A percentile compares a stretch with the other conserved stretches of the same genome.
phyloP scores from a whole-genome alignment of 2,888 invertebrate genomes.

The Standfussiana lucernea region DNA sequence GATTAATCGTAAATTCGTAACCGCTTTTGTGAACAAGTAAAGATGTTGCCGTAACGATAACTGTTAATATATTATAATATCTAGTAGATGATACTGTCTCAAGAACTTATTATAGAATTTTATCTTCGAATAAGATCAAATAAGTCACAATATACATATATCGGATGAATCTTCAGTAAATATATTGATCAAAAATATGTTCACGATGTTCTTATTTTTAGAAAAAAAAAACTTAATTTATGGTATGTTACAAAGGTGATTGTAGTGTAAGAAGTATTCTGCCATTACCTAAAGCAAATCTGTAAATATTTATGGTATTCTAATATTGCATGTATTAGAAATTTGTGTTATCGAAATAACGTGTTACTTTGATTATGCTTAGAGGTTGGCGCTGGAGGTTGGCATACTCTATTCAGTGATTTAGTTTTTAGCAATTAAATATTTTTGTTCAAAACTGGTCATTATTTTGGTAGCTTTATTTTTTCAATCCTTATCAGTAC shows the following conservation, averaged over 20 bases:
- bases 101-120: constrained; percentile 63
- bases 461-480: constrained; percentile 64
- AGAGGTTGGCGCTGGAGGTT: constrained; percentile 79
- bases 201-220: constrained; percentile 72
- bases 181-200: constrained; percentile 68
- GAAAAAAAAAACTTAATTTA: constrained; percentile 70
- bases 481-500: not conserved
- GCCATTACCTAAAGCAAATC: constrained; percentile 80
- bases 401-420: constrained; percentile 86
- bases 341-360: constrained; percentile 79
- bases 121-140: constrained; percentile 65
- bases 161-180: constrained; percentile 67
- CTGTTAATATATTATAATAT: constrained; percentile 65
- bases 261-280: constrained; percentile 82
- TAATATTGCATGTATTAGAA: constrained; percentile 75
- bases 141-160: constrained; percentile 69
- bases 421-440: constrained; percentile 87
- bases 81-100: constrained; percentile 62
- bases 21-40: constrained; percentile 78
- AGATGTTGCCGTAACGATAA: constrained; percentile 70
- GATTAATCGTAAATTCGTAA: constrained; percentile 73
- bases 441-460: constrained; percentile 81
- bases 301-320: constrained; percentile 84
- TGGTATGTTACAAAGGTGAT: constrained; percentile 78
- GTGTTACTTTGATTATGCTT: constrained; percentile 84